These are phyloP conservation scores for Eumacrocentrus americanus DNA, from an alignment of 2,888 invertebrate species.

Conservation along the genomic window DNA sequence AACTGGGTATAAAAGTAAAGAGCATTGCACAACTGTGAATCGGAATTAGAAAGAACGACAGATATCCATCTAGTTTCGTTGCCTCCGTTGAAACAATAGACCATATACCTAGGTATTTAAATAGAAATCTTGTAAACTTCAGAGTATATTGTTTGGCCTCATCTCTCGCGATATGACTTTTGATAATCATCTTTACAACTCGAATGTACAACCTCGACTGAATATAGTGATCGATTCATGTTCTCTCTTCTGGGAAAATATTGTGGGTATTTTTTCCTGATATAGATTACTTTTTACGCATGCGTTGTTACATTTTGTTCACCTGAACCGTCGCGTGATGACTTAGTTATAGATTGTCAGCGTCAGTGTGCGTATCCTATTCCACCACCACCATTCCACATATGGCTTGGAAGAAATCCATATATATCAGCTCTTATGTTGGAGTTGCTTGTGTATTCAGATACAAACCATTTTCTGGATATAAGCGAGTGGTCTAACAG, in stretches of 20 bases:
- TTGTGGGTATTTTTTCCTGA: no score
- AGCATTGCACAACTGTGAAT: not conserved
- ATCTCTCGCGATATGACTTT: no score
- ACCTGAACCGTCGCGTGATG: no score
- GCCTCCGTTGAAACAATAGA: slow-evolving; percentile 19
- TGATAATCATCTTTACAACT: no score
- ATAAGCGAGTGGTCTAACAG: slow-evolving; percentile 36
- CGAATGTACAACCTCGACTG: no score
- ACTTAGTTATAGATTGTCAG: no score
- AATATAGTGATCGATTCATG: no score
- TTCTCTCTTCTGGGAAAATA: no score
- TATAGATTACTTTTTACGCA: no score
- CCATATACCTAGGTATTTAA: slow-evolving; percentile 27
- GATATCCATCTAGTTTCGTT: not conserved
- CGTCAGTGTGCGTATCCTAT: no score
- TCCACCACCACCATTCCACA: no score
- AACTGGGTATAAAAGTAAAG: not conserved
- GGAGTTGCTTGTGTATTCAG: slow-evolving; percentile 12
- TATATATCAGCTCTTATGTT: slow-evolving; percentile 12
- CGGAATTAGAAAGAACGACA: not conserved
- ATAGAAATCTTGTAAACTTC: not conserved
- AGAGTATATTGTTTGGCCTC: not conserved
- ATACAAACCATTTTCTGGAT: slow-evolving; percentile 39
- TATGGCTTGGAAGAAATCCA: slow-evolving; percentile 4
- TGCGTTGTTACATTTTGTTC: no score